Conservation (phyloP, 30 jellyfish, hydroid and myxozoan genomes). For the Catostylus mosaicus region DNA sequence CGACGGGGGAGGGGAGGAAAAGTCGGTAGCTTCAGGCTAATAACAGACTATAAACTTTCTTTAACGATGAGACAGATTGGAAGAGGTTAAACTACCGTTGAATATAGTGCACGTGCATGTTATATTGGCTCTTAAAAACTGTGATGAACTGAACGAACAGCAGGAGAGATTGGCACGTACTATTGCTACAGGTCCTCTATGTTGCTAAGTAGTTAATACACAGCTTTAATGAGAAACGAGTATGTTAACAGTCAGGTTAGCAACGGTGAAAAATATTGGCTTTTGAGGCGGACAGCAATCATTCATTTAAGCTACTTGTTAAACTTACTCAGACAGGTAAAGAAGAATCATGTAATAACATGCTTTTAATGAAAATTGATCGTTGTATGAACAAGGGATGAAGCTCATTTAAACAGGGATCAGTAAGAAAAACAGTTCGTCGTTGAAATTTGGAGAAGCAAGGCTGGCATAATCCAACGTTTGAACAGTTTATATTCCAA, state of each 20-base stretch:
- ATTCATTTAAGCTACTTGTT: slow-evolving; percentile 6
- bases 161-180: too few relatives aligned
- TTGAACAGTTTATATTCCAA: slow-evolving; percentile 56
- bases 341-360: slow-evolving; percentile 33
- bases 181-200: neutral
- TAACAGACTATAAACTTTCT: too few relatives aligned
- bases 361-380: slow-evolving; percentile 46
- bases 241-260: neutral
- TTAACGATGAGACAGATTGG: too few relatives aligned
- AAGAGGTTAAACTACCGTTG: too few relatives aligned
- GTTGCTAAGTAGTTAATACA: neutral
- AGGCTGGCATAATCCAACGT: slow-evolving; percentile 47
- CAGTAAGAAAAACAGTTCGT: slow-evolving; percentile 38
- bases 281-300: slow-evolving; percentile 9
- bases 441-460: slow-evolving; percentile 51
- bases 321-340: slow-evolving; percentile 21
- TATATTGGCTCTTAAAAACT: too few relatives aligned
- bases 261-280: neutral
- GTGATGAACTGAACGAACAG: too few relatives aligned
- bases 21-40: too few relatives aligned
- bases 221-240: neutral
- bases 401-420: slow-evolving; percentile 34
- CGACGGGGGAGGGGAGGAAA: too few relatives aligned
- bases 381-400: slow-evolving; percentile 42
- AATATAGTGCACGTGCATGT: too few relatives aligned